Percentiles rank a stretch among this genome's conserved stretches.
Evolutionary conservation across 2,888 invertebrate genomes (phyloP).

Genomic region (Parthenolecanium corni): DNA sequence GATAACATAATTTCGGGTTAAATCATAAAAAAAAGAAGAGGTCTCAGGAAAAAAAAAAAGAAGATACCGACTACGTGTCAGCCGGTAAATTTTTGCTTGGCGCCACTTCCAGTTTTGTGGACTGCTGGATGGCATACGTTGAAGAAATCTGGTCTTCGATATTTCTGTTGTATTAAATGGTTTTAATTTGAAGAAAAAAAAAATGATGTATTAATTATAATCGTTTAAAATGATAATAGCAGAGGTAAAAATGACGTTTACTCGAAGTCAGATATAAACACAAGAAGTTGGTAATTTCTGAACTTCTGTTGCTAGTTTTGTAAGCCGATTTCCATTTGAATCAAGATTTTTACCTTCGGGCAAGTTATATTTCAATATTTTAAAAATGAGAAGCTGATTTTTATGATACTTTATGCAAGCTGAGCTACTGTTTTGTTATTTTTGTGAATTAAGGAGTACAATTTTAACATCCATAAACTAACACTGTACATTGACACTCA

Average conservation of each 20-base stretch:
- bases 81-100: not conserved
- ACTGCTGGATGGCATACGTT: not conserved
- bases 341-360: not conserved
- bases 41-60: not conserved
- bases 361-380: too few species aligned
- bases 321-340: not conserved
- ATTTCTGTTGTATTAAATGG: not conserved
- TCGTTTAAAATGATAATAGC: not conserved
- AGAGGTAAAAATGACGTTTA: not conserved
- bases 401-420: too few species aligned
- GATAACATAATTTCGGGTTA: constrained; percentile 12
- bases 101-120: not conserved
- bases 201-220: constrained; percentile 12
- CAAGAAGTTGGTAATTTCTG: not conserved
- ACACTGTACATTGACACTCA: too few species aligned
- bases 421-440: too few species aligned
- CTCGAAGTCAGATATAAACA: not conserved
- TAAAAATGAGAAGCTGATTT: too few species aligned
- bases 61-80: not conserved
- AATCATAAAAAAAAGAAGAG: not conserved
- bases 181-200: not conserved
- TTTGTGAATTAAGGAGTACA: too few species aligned
- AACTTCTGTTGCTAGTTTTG: not conserved
- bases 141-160: not conserved
- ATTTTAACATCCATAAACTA: too few species aligned